Conservation (phyloP, 2,113 vertebrate species). For the Pachypanchax playfairii region DNA sequence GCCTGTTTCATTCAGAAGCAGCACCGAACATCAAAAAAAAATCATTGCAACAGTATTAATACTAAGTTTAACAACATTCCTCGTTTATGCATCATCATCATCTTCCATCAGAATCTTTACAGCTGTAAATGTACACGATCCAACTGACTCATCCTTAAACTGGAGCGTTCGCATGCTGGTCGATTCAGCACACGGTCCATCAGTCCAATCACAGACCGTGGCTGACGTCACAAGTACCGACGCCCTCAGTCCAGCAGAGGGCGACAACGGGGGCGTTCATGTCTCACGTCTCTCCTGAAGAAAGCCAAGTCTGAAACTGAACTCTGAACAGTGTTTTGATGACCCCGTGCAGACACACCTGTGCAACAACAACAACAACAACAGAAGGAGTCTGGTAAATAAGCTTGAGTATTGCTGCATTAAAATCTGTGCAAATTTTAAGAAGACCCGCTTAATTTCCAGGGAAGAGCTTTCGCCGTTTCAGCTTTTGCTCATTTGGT, state of each 20-base stretch:
- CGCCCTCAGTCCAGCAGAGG: conserved; percentile 75
- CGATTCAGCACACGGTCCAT: conserved; percentile 13
- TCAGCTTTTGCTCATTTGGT: conserved; percentile 26
- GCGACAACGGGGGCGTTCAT: conserved; percentile 19
- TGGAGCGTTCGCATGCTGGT: conserved; percentile 55
- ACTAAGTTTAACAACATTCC: conserved; percentile 75
- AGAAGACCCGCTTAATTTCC: conserved; percentile 46
- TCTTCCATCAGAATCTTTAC: conserved; percentile 48
- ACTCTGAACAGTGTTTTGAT: conserved; percentile 11
- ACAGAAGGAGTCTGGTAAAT: conserved; percentile 24
- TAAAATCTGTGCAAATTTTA: conserved; percentile 71
- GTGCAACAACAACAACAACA: too few relatives aligned
- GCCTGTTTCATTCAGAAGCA: conserved; percentile 63
- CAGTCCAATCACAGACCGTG: conserved; percentile 12
- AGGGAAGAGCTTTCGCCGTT: conserved; percentile 17
- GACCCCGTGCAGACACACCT: not conserved
- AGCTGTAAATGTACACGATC: conserved; percentile 44
- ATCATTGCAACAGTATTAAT: conserved; percentile 66
- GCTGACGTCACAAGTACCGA: conserved; percentile 14
- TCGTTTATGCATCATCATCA: conserved; percentile 53
- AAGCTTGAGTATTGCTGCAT: conserved; percentile 63
- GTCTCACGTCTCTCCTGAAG: not conserved
- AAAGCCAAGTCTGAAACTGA: not conserved
- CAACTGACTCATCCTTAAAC: conserved; percentile 7
- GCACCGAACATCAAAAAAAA: conserved; percentile 59